A percentile compares a stretch with the other conserved stretches of the same genome.
phyloP scores from a whole-genome alignment of 2,797 vertebrate genomes.

The Sebastes miniatus region DNA sequence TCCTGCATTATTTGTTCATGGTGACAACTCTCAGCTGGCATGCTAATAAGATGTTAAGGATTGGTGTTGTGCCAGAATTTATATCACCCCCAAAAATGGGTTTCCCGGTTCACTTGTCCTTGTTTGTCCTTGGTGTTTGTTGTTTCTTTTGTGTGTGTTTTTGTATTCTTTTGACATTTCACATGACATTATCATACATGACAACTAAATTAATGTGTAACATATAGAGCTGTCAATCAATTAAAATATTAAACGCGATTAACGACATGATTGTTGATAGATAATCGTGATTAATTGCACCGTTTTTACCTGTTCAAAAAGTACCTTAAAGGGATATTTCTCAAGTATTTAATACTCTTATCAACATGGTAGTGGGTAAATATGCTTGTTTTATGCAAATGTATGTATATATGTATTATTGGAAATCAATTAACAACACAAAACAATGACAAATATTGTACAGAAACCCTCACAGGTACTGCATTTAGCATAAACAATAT shows the following conservation, averaged over 20 bases:
- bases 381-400: too few species aligned
- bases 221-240: too few species aligned
- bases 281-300: background rate
- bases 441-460: too few species aligned
- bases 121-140: constrained; percentile 35
- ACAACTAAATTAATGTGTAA: background rate
- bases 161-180: background rate
- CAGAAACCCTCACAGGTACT: too few species aligned
- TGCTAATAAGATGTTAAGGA: constrained; percentile 56
- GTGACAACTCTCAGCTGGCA: constrained; percentile 52
- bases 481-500: too few species aligned
- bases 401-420: too few species aligned
- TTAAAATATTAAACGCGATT: too few species aligned
- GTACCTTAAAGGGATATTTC: background rate
- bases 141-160: background rate
- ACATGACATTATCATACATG: background rate
- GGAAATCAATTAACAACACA: too few species aligned
- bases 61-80: constrained; percentile 35
- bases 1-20: constrained; percentile 58
- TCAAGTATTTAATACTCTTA: background rate
- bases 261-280: too few species aligned
- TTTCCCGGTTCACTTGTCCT: constrained; percentile 29
- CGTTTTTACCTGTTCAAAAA: accelerated
- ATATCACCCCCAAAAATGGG: constrained; percentile 4
- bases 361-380: accelerated